These are phyloP conservation scores for Cochlearius cochlearius DNA, from an alignment of 2,113 vertebrate genomes.

Conservation along the genomic window DNA sequence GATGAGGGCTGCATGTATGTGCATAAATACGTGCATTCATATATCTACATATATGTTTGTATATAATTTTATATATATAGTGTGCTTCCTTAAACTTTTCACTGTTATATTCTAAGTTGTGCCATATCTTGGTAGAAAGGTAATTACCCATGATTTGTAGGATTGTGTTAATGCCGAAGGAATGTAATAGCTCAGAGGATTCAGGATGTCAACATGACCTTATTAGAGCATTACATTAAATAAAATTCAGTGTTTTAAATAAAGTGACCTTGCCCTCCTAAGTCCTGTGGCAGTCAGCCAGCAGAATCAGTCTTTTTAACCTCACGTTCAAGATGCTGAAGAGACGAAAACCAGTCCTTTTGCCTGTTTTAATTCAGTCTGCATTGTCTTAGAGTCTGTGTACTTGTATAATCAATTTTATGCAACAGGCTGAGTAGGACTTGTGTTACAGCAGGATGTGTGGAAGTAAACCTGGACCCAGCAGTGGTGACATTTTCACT, in stretches of 20 bases:
- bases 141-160: neutral
- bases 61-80: neutral
- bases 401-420: neutral
- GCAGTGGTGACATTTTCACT: neutral
- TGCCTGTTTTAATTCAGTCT: neutral
- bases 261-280: neutral
- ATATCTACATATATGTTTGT: neutral
- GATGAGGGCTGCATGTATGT: neutral
- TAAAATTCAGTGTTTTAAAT: conserved; percentile 1
- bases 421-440: neutral
- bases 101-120: neutral
- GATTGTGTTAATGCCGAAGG: neutral
- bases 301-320: neutral
- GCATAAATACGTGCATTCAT: neutral
- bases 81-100: neutral
- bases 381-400: neutral
- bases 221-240: neutral
- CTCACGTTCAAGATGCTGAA: neutral
- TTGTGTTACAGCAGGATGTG: neutral
- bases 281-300: neutral
- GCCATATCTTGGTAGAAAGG: neutral
- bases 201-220: conserved; percentile 8
- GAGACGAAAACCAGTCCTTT: neutral
- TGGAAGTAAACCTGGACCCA: neutral
- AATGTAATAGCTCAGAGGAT: neutral